Evolutionary conservation across 2,888 invertebrate species (phyloP), one percentile per base, ranked within the genome.

Genomic region (Aleiodes testaceus): DNA sequence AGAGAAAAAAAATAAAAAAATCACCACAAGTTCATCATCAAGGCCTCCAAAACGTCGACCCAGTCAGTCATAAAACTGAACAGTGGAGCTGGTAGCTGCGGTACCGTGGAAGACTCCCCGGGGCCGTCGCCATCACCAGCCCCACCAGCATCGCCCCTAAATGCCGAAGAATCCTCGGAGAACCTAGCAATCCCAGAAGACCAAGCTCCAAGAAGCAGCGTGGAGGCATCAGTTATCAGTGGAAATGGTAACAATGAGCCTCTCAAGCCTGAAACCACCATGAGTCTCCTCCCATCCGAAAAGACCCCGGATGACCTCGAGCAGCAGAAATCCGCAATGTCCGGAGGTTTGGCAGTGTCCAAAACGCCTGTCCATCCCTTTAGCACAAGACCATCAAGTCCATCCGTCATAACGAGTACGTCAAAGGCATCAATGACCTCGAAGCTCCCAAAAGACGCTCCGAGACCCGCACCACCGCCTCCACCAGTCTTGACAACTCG

Each of bases 31-130:
- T 72, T 20, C 20, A 16, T 68, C 53, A 45, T 70, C 82, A 82
- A 82, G 80, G 82, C 87, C 83, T 83, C 82, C 88, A 87, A 86
- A 82, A 87, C 88, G 87, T 86, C 88, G 86, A 86, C 85, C 80
- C 85, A 87, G 75, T 87, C 87, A 82, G 87, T 87, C 80, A 88
- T 85, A 78, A 86, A 87, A 85, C 84, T 85, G 85, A 82, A 85
- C 82, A 88, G 87, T 77, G 77, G 76, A 70, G 86, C 84, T 81
- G 87, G 84, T 76, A 83, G 82, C 79, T 85, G 84, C 73, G 85
- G 85, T 73, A 53, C 67, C 63, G 71, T 53, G 67, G 66, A 59
- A 76, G 73, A 80, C 77, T 81, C 84, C 83, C 84, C 83, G 77
- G 81, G 80, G 74, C 80, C 82, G 75, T 72, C 53, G 64, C 72